Evolutionary conservation across 2,888 invertebrate species (phyloP).

Genomic region (Andrena dorsata): DNA sequence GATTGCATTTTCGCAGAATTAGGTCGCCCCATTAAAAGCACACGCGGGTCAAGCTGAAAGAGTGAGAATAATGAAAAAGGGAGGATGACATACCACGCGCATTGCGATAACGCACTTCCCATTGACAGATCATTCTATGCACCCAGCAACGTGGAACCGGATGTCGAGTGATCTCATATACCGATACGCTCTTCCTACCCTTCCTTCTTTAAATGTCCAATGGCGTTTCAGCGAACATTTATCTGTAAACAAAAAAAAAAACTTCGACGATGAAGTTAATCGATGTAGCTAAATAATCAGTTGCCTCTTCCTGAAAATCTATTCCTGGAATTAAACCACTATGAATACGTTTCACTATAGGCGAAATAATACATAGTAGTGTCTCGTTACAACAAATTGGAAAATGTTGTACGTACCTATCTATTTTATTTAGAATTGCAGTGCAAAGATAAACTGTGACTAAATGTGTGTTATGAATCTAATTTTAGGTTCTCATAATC

Average conservation of each 20-base stretch:
- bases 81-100: constrained; percentile 74
- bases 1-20: constrained; percentile 51
- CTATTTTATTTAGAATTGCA: background rate
- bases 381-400: no score
- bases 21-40: constrained; percentile 58
- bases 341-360: no score
- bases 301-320: background rate
- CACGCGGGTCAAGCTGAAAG: constrained; percentile 39
- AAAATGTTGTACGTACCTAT: no score
- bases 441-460: background rate
- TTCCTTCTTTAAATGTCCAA: constrained; percentile 47
- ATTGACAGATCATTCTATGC: constrained; percentile 79
- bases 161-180: constrained; percentile 79
- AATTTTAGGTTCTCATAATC: background rate
- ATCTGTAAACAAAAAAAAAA: constrained; percentile 20
- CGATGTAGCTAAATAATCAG: background rate
- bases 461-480: background rate
- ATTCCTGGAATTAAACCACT: no score
- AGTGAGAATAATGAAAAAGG: constrained; percentile 64
- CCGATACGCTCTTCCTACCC: constrained; percentile 72
- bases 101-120: constrained; percentile 83
- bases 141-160: constrained; percentile 77
- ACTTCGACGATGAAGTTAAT: constrained; percentile 11
- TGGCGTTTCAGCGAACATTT: constrained; percentile 22
- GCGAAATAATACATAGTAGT: no score